Conservation (phyloP, 2,797 vertebrate genomes). For the Gymnoscopelus braueri region DNA sequence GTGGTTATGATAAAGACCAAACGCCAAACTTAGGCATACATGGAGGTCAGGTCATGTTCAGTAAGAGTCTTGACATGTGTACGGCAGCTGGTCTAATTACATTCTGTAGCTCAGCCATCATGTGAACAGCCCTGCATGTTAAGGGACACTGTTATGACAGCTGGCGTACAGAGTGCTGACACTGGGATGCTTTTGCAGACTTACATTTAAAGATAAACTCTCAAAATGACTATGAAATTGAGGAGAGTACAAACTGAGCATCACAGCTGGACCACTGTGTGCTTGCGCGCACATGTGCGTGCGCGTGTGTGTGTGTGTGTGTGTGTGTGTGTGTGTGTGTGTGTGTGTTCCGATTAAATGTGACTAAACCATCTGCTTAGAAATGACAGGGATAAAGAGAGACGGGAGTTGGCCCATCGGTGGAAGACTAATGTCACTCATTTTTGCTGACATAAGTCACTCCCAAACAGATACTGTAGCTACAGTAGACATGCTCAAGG, state of each 20-base stretch:
- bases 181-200: constrained; percentile 54
- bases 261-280: constrained; percentile 36
- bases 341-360: constrained; percentile 19
- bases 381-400: constrained; percentile 41
- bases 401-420: constrained; percentile 31
- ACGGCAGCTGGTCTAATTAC: constrained; percentile 66
- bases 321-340: not conserved
- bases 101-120: constrained; percentile 55
- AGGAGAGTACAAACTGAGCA: constrained; percentile 41
- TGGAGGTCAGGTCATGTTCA: constrained; percentile 37
- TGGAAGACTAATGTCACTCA: no score
- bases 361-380: constrained; percentile 33
- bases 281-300: not conserved
- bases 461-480: constrained; percentile 4
- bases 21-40: no score
- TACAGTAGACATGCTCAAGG: constrained; percentile 7
- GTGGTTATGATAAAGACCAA: constrained; percentile 14
- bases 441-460: constrained; percentile 27
- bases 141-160: constrained; percentile 71
- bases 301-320: not conserved
- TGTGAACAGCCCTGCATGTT: constrained; percentile 54
- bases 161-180: constrained; percentile 51
- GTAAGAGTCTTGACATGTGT: constrained; percentile 36
- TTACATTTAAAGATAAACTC: constrained; percentile 73
- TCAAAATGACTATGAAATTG: constrained; percentile 70